phyloP scores from a whole-genome alignment of 2,888 invertebrate genomes.

The Stenotaenia linearis region DNA sequence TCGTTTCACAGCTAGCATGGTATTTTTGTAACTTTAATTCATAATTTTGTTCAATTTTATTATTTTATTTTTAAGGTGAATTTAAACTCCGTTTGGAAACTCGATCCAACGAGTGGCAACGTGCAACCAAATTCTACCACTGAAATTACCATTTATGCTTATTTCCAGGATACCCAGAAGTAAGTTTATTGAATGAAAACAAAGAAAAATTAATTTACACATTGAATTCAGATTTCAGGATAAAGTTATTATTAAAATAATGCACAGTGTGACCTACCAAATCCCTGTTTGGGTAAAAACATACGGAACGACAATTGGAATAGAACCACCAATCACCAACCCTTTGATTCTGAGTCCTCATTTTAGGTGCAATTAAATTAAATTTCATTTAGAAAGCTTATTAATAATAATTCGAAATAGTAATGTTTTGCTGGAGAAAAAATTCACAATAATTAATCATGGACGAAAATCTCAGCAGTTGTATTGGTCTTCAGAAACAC shows the following conservation, averaged over 20 bases:
- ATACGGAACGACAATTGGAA: conserved; percentile 60
- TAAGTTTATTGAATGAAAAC: conserved; percentile 33
- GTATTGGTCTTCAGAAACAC: conserved; percentile 46
- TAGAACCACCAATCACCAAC: conserved; percentile 57
- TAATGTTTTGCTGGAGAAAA: conserved; percentile 43
- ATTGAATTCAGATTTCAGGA: conserved; percentile 45
- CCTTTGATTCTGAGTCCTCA: conserved; percentile 57
- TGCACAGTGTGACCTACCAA: conserved; percentile 49
- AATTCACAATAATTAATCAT: conserved; percentile 46
- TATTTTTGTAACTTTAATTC: conserved; percentile 42
- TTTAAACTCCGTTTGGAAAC: conserved; percentile 44
- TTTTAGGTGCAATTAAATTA: conserved; percentile 53
- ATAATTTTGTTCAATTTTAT: not conserved
- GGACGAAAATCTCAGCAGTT: conserved; percentile 48
- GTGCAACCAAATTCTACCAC: conserved; percentile 42
- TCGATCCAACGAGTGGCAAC: not conserved
- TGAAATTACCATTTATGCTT: not conserved
- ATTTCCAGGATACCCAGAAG: conserved; percentile 30
- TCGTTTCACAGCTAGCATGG: conserved; percentile 53
- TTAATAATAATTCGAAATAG: conserved; percentile 39
- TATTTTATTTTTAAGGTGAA: conserved; percentile 41
- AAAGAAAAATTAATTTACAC: not conserved
- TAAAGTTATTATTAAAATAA: conserved; percentile 45
- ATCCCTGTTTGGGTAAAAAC: conserved; percentile 57
- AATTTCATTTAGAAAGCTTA: not conserved